phyloP scores from a whole-genome alignment of 2,888 invertebrate species.

The Dynastes maya region DNA sequence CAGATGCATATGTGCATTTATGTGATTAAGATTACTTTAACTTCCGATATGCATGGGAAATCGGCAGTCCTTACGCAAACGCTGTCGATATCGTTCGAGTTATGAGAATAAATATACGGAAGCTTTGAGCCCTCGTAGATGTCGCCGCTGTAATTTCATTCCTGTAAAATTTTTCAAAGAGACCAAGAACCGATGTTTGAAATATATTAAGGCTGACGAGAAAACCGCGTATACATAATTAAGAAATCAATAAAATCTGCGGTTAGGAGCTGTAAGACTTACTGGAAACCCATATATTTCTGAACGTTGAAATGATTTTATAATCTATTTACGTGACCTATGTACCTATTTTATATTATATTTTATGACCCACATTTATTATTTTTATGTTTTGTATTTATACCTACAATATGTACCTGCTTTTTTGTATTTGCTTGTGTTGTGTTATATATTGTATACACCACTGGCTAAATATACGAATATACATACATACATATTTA shows the following conservation, averaged over 20 bases:
- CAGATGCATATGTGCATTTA: neutral
- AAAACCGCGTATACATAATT: neutral
- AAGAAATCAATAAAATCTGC: neutral
- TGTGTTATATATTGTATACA: too few species aligned
- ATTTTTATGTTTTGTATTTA: too few species aligned
- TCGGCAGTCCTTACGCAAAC: conserved; percentile 10
- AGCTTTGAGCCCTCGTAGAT: neutral
- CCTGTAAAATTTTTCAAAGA: neutral
- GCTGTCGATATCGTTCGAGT: neutral
- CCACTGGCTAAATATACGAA: too few species aligned
- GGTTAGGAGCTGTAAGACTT: too few species aligned
- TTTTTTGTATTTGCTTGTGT: too few species aligned
- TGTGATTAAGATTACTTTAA: conserved; percentile 12
- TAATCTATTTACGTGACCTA: too few species aligned
- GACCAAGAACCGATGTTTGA: neutral
- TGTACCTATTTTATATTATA: too few species aligned
- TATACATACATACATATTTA: too few species aligned
- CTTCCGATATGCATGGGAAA: conserved; percentile 11
- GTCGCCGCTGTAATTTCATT: neutral
- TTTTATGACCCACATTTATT: too few species aligned
- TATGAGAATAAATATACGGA: neutral
- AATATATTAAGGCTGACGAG: neutral
- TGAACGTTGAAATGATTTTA: too few species aligned
- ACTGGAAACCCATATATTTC: too few species aligned
- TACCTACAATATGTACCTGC: too few species aligned